Evolutionary conservation across 2,113 vertebrate genomes (phyloP), one percentile per base, ranked within the genome.

Genomic region (Tachuris rubrigastra): DNA sequence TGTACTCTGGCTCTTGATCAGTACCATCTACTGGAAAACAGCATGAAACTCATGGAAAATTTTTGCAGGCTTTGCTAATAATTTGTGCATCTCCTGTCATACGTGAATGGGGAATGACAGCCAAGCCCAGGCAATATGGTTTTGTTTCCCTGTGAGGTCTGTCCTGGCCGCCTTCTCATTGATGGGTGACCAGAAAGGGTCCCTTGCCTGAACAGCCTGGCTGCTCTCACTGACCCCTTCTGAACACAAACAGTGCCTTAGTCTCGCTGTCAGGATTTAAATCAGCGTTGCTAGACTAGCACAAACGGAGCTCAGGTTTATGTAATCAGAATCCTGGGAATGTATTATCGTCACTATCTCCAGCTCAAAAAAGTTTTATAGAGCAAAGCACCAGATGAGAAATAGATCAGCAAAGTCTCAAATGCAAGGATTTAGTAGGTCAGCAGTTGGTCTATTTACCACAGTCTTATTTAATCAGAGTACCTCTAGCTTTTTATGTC

Each of bases 1-100:
- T 90, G 90, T 97, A 95, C 95, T 94, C 96, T 97, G 92, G 95
- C 94, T 88, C 94, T 96, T 95, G 96, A 97, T 85, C 88, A 90
- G 78, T 74, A 94, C 90, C 91, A 90, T 92, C 68, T 90, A 84
- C 97, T 95, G 94, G 91, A 97, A 95, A 87, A 84, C 84, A 77
- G 74, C 85, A 59, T 89, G 96, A 94, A 92, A 74, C 89, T 85
- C 92, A 89, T 87, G 90, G 86, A 85, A 83, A 94, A 94, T 74
- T 94, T 93, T 87, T 95, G 60, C 92, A 96, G 90, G 74, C 88
- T 84, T 96, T 92, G 88, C 72, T 92, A 86, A 94, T 88, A 94
- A 92, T 96, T 95, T 93, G 80, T 85, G 41, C n/a, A 75, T 94
- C 92, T 90, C 92, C 92, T 87, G 73, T 96, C 62, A 80, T 94